These are phyloP conservation scores for Poecilobothrus nobilitatus DNA, from an alignment of 2,888 invertebrate species.

Conservation along the genomic window DNA sequence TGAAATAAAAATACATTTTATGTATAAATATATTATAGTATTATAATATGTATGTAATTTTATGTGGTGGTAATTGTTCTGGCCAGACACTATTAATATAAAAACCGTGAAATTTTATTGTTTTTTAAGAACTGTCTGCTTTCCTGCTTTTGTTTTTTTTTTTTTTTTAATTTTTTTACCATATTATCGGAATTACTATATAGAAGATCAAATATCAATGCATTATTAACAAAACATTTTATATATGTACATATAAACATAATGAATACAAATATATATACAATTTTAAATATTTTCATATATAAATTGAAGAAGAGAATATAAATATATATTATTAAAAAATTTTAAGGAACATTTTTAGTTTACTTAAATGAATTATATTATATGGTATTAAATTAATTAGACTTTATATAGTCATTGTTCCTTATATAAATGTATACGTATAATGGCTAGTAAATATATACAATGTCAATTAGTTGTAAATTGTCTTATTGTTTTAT, in stretches of 20 bases:
- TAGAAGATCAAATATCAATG: not conserved
- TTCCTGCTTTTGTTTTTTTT: not conserved
- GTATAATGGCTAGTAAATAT: no score
- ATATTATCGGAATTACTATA: not conserved
- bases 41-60: no score
- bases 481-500: no score
- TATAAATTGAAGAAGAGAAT: not conserved
- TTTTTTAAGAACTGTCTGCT: not conserved
- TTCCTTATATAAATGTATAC: not conserved
- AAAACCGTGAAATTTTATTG: not conserved
- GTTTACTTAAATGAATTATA: not conserved
- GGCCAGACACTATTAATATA: not conserved
- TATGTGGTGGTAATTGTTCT: no score
- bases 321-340: not conserved
- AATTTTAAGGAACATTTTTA: not conserved
- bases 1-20: not conserved
- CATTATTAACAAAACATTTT: not conserved
- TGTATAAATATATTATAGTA: not conserved
- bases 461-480: no score
- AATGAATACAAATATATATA: not conserved
- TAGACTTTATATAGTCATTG: not conserved
- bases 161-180: no score
- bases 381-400: not conserved
- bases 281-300: not conserved
- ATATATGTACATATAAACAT: not conserved